Base-by-base conservation (phyloP, 2,113 vertebrate species). In the Podocnemis expansa region DNA sequence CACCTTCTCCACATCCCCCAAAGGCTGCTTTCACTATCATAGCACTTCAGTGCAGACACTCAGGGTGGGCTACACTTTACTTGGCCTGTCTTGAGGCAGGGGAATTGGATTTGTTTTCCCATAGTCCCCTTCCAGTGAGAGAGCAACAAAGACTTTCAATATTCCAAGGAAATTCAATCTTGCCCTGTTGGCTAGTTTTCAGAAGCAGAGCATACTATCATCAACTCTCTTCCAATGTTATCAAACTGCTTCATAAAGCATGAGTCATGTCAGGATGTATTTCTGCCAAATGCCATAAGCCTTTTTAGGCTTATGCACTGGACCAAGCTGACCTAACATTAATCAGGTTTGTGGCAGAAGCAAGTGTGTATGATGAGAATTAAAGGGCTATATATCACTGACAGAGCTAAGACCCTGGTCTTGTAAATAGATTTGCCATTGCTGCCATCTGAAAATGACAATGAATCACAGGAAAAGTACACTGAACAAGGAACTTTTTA, bases 271-370 rank as follows among this genome's bases (percentile, higher is more conserved):
- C 49, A 90, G 49, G 83, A 78, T 94, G 31, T 14, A 52, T 89
- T 38, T 78, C 91, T 89, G 60, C 89, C 41, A 95, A 76, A 3
- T 1, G 85, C 58, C 16, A 93, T 38, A 6, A 95, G 43, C 2
- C 70, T 58, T 90, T 96, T 95, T 81, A 90, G 82, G 91, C 27
- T 24, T 89, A 56, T 58, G n/a, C 24, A 55, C 79, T 78, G 41
- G 51, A 25, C 43, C 63, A 70, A 45, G 8, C 6, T 93, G 89
- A 17, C 12, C 45, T 85, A 94, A 82, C 31, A 85, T 79, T 95
- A 89, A 96, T 96, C 73, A 85, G 83, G 51, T 84, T 83, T 6
- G 43, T 22, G 21, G 17, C 22, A 90, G 81, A 91, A 96, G 92
- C 4, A 25, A 85, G 56, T 29, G 12, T 51, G 2, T 22, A 7